A percentile compares a stretch with the other conserved stretches of the same genome.
These are phyloP conservation scores for Eudiplozoon nipponicum DNA, from an alignment of 2,888 invertebrate genomes.

Conservation along the genomic window DNA sequence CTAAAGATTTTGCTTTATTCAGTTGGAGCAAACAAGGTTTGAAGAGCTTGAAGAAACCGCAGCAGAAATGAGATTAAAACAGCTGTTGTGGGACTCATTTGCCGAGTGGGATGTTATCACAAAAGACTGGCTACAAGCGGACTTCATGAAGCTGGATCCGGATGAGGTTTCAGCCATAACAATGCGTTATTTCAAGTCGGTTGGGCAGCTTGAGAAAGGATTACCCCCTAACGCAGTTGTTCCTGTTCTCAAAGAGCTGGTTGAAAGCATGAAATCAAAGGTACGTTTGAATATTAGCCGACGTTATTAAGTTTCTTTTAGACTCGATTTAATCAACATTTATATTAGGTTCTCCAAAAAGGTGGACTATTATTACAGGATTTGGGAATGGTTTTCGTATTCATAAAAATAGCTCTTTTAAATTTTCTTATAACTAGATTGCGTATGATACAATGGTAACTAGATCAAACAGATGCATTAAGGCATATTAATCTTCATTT, in stretches of 20 bases:
- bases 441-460: too few species aligned
- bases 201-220: constrained; percentile 47
- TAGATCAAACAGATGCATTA: too few species aligned
- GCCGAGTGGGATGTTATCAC: constrained; percentile 41
- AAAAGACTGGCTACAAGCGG: constrained; percentile 35
- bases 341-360: too few species aligned
- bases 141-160: constrained; percentile 34
- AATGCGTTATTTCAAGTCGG: constrained; percentile 39
- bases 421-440: too few species aligned
- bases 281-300: constrained; percentile 27
- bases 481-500: too few species aligned
- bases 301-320: too few species aligned
- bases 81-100: constrained; percentile 45
- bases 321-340: too few species aligned
- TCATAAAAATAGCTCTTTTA: too few species aligned
- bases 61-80: constrained; percentile 44
- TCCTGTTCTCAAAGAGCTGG: constrained; percentile 41
- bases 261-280: constrained; percentile 46
- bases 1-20: too few species aligned
- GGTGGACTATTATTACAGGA: too few species aligned
- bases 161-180: constrained; percentile 40
- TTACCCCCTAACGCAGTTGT: constrained; percentile 47
- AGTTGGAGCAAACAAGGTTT: constrained; percentile 50
- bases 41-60: constrained; percentile 47
- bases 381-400: too few species aligned